Base-by-base conservation (phyloP, 2,888 invertebrate species). In the Dendrolimus pini region DNA sequence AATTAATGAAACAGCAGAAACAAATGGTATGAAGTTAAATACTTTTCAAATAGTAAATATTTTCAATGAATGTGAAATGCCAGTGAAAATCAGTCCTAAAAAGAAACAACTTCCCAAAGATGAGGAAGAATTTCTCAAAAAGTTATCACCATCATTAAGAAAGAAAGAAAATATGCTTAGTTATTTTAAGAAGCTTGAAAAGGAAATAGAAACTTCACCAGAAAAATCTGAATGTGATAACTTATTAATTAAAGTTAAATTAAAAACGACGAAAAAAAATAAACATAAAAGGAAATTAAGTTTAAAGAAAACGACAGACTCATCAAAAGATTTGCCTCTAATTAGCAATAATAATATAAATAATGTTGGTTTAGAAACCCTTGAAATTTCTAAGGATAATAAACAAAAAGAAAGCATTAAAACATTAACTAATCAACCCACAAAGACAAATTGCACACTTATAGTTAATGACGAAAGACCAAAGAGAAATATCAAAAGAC, bases 121-220 rank as follows among this genome's bases (percentile, higher is more conserved):
- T 71, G 76, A 90, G 74, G 70, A 74, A 55, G 91, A 91, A 53
- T 93, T 93, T 68, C 66, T 93, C 2, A 76, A 85, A 2, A 92
- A 93, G 65, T 72, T 93, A 14, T 90, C 91, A 0, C 93, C 93
- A 56, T 93, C 93, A 18, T 77, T 92, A 1, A 92, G 86, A 69
- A 93, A 93, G 67, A 90, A 91, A 42, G 93, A 93, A 72, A 93
- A 92, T 66, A 85, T 94, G 77, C 76, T 93, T 18, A 91, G 91
- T 60, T 94, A 93, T 72, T 93, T 93, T 71, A 83, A 89, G 61
- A 93, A 92, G 77, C 64, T 91, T 57, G 79, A 85, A 56, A 91
- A 85, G 66, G 79, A 83, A 1, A 41, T 66, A 47, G 76, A 76
- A 14, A 54, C 52, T 52, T 55, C 61, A 18, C 54, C 64, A 56